Evolutionary conservation across 2,888 invertebrate genomes (phyloP), one percentile per base, ranked within the genome.

Genomic region (Phyllotreta cruciferae): DNA sequence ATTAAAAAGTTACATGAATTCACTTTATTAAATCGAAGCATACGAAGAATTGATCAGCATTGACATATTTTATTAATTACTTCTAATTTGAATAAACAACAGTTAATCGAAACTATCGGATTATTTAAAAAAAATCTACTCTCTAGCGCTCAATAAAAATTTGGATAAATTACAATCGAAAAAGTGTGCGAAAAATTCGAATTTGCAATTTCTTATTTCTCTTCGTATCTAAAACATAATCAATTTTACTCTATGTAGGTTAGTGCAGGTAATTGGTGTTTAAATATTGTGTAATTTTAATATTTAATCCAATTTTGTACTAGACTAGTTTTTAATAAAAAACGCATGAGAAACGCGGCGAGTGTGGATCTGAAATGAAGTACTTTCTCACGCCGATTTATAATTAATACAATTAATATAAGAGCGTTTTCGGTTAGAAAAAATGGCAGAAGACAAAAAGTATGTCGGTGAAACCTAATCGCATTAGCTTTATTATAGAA

Each of bases 311-410:
- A 47, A 47, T 47, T 47, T 47, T 47, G 14, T 47, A 44, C 47
- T 47, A 14, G 24, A 47, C 47, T 13, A 14, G 13, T 10, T 47
- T n/a, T 47, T 24, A 47, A 47, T 47, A 47, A 24, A 47, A 24
- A 34, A 34, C 34, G n/a, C 34, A 34, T 47, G 47, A 47, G 47
- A 47, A 11, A 14, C 47, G 34, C 47, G 34, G 47, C 47, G 34
- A 7, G 13, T 13, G 44, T 13, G 44, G 44, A 44, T 13, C 14
- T 3, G 9, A 36, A 49, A 49, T 49, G 34, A 49, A 8, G 49
- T 49, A 49, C 49, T 49, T 49, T 49, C 49, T 35, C 49, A 49
- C 49, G 36, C 49, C 49, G 35, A 49, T 35, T 24, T 49, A 49
- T 49, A 34, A 49, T 49, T 49, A 49, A 49, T 35, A 35, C 49